Base-by-base conservation (phyloP, 2,113 vertebrate genomes). In the Emydocephalus ijimae region DNA sequence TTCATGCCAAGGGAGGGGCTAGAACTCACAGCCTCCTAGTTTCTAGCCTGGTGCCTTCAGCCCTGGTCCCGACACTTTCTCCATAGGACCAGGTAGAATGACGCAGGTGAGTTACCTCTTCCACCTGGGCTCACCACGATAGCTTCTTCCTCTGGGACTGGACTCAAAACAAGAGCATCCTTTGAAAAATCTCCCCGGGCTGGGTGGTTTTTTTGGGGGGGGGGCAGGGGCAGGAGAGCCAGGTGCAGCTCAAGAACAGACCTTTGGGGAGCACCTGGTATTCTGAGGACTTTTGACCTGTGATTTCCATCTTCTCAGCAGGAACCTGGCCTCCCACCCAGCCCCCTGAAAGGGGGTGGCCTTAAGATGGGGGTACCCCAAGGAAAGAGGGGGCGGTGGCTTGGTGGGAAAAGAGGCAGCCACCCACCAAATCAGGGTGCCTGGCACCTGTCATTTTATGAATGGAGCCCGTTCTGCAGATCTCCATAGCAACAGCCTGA, bases 401-500 rank as follows among this genome's bases (percentile, higher is more conserved):
- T 56, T 34, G 39, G 1, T 9, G 24, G 7, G 24, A 26, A 59
- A n/a, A 50, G 26, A 92, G 69, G n/a, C 61, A 54, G 34, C 48
- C 34, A 34, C 5, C 14, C 11, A 43, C n/a, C 52, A 4, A 4
- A 55, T 74, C 2, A 6, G 8, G 29, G 48, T 14, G 21, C 48
- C 54, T 29, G 12, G 15, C 87, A 88, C 56, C 61, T 92, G 91
- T 34, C 20, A 8, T 81, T 92, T 92, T 89, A 81, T 92, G 87
- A 89, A 92, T 89, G 91, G 91, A 89, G 91, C 61, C 86, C 0
- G 24, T 29, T 89, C 87, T 34, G 10, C 23, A 43, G 34, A 57
- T 92, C 87, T 23, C 91, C 87, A 92, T 92, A 64, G 91, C 87
- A 92, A 92, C 91, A 12, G 52, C 61, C 59, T 29, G 86, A 29